These are phyloP conservation scores for Caenorhabditis sinica DNA, from an alignment of 2,888 invertebrate genomes.

Conservation along the genomic window DNA sequence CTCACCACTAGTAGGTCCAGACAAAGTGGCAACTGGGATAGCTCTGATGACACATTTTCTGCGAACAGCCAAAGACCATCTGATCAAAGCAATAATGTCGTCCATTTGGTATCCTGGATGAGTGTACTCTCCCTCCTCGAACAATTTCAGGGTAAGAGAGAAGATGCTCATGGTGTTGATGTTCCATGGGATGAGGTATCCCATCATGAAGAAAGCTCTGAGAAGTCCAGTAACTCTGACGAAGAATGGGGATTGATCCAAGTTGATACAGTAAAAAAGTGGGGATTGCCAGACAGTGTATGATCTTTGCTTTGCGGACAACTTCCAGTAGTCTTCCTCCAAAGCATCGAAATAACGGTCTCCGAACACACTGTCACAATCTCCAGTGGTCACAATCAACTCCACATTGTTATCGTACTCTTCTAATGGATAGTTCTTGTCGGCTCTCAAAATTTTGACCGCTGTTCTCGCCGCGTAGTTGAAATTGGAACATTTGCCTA, in stretches of 20 bases:
- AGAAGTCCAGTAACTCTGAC: slow-evolving; percentile 79
- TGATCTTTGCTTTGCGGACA: slow-evolving; percentile 68
- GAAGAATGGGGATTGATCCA: slow-evolving; percentile 80
- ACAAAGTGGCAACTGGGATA: slow-evolving; percentile 79
- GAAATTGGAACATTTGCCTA: slow-evolving; percentile 80
- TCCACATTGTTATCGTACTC: slow-evolving; percentile 72
- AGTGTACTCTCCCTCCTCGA: slow-evolving; percentile 78
- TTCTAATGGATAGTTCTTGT: slow-evolving; percentile 76
- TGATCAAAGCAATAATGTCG: slow-evolving; percentile 80
- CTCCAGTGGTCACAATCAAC: slow-evolving; percentile 80
- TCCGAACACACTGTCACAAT: slow-evolving; percentile 80
- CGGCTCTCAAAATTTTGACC: slow-evolving; percentile 73
- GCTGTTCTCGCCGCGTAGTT: slow-evolving; percentile 78
- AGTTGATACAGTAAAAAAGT: slow-evolving; percentile 80
- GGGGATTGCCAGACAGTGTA: slow-evolving; percentile 81
- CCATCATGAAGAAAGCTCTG: slow-evolving; percentile 82
- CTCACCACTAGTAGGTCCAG: slow-evolving; percentile 74
- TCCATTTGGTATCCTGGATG: slow-evolving; percentile 81
- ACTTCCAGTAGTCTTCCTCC: slow-evolving; percentile 80
- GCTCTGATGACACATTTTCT: slow-evolving; percentile 77
- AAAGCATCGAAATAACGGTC: slow-evolving; percentile 80
- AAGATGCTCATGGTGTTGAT: slow-evolving; percentile 82
- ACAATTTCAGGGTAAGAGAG: slow-evolving; percentile 76
- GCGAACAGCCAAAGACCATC: slow-evolving; percentile 79
- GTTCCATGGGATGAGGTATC: slow-evolving; percentile 80